phyloP scores from a whole-genome alignment of 35 echinoderm and acorn worm genomes.

The Ptychodera flava region DNA sequence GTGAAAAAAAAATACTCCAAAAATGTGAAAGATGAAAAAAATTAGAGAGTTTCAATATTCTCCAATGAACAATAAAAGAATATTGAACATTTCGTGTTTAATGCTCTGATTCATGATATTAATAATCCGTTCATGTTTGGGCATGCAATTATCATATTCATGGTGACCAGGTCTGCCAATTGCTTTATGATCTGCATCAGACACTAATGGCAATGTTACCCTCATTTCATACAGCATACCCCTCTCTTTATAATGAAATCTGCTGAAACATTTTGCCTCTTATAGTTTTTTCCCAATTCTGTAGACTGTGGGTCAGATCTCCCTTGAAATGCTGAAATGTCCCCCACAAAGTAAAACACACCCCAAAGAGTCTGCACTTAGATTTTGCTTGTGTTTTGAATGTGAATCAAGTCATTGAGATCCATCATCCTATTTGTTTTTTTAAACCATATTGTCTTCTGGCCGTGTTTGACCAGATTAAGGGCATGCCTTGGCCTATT shows the following conservation, averaged over 20 bases:
- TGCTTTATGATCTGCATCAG: too few species aligned
- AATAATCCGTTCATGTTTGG: too few species aligned
- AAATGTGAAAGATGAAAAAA: too few species aligned
- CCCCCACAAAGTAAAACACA: too few species aligned
- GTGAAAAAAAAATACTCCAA: too few species aligned
- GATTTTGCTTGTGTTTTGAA: background rate
- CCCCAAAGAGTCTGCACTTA: background rate
- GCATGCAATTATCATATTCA: too few species aligned
- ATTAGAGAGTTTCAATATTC: too few species aligned
- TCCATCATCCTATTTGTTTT: background rate
- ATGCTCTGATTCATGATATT: too few species aligned
- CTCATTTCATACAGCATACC: background rate
- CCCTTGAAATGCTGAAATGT: background rate
- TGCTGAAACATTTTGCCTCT: background rate
- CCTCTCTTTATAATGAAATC: background rate
- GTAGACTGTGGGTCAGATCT: background rate
- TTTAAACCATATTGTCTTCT: slow-evolving; percentile 1
- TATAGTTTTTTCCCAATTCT: background rate
- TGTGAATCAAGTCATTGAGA: background rate
- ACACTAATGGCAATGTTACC: background rate
- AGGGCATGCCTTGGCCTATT: background rate
- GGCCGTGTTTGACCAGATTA: background rate
- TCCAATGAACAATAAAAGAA: too few species aligned
- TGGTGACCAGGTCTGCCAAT: too few species aligned
- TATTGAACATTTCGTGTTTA: too few species aligned